Evolutionary conservation across 2,113 vertebrate genomes (phyloP), one percentile per base, ranked within the genome.

Genomic region (Anoplopoma fimbria): DNA sequence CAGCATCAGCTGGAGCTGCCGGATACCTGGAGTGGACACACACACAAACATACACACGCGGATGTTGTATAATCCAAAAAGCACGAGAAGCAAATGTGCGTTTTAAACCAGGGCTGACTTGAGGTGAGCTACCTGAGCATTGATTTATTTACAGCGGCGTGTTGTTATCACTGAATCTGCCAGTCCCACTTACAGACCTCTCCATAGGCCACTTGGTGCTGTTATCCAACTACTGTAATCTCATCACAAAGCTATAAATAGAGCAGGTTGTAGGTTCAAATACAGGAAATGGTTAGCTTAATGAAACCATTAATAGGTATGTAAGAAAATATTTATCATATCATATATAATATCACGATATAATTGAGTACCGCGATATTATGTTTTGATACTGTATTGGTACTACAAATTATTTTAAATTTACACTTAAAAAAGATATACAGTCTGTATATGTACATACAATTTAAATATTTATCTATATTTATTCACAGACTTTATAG

Each of bases 1-100:
- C 1, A 99, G 94, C 91, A 99, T 99, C 81, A 99, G 96, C 42
- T 99, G 98, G 45, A 99, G 96, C 83, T 99, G 97, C 58, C 97
- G 97, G 93, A 99, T 99, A 95, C 98, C 98, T 99, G 91, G 3
- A 60, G 65, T 1, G 5, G 9, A 71, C 6, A 29, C 40, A 74
- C 57, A 75, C 9, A 40, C 1, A 51, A 5, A 57, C 1, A 33
- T 2, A 34, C 25, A 23, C 34, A 13, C 3, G 21, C 1, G 36
- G 9, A 31, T 12, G 55, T 7, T 60, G 51, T 9, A 31, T 14
- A 23, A 15, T 55, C 15, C 31, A 61, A 38, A 75, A 45, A 60
- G 4, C 2, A 40, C 13, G 49, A 19, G 19, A 70, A 42, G 15
- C 13, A 17, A 9, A 49, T 38, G 10, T 4, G 23, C 3, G 27